Conservation (phyloP, 2,888 invertebrate genomes). For the Cantharis flavilabris region DNA sequence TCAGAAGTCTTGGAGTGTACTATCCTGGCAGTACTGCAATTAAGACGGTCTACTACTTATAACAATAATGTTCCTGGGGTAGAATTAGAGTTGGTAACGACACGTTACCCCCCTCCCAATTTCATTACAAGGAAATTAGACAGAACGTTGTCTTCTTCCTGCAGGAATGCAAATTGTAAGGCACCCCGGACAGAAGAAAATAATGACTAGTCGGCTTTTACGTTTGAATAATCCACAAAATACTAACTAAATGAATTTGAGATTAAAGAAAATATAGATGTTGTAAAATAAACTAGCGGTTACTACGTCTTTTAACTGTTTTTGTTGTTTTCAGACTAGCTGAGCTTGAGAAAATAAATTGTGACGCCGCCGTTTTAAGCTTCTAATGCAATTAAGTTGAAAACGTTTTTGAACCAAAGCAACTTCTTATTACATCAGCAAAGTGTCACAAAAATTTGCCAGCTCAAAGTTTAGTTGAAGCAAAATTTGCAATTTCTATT, state of each 20-base stretch:
- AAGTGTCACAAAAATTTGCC: conserved; percentile 8
- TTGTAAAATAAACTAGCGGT: conserved; percentile 14
- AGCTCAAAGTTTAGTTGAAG: conserved; percentile 3
- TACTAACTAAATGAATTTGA: conserved; percentile 10
- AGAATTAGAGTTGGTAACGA: conserved; percentile 43
- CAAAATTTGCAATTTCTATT: conserved; percentile 10
- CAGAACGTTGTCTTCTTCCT: conserved; percentile 39
- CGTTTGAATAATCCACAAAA: conserved; percentile 23
- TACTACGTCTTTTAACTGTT: conserved; percentile 12
- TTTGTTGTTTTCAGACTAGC: conserved; percentile 12
- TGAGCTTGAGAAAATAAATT: conserved; percentile 13
- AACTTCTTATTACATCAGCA: conserved; percentile 10
- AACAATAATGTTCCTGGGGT: conserved; percentile 41
- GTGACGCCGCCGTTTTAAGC: conserved; percentile 12
- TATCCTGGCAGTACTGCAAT: conserved; percentile 36
- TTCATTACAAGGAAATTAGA: conserved; percentile 43
- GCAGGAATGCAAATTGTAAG: conserved; percentile 42
- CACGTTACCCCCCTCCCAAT: conserved; percentile 32
- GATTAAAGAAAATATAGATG: conserved; percentile 9
- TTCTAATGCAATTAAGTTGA: conserved; percentile 12
- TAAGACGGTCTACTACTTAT: conserved; percentile 43
- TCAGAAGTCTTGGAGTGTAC: conserved; percentile 35
- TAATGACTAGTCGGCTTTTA: conserved; percentile 21
- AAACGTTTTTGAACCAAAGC: conserved; percentile 13
- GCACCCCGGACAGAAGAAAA: conserved; percentile 31